A percentile compares a stretch with the other conserved stretches of the same genome.
Conservation (phyloP, 2,888 invertebrate species). For the Cheiracanthium punctorium region DNA sequence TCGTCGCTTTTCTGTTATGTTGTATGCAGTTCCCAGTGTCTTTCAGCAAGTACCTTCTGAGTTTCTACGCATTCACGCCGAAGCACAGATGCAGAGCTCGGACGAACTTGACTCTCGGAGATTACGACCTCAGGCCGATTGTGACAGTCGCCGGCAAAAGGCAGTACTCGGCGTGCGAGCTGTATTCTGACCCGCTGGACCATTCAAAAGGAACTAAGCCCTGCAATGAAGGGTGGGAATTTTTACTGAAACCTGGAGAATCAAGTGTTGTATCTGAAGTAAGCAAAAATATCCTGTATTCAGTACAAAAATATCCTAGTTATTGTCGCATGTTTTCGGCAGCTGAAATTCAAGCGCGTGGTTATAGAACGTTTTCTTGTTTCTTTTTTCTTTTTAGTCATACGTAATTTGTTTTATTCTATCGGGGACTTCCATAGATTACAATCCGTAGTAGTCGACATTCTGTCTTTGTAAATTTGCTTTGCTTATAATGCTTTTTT, state of each 20-base stretch:
- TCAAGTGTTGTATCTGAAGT: conserved; percentile 65
- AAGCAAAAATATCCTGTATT: conserved; percentile 21
- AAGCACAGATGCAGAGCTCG: conserved; percentile 70
- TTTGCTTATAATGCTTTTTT: too few species aligned
- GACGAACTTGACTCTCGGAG: conserved; percentile 54
- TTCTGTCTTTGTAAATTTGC: too few species aligned
- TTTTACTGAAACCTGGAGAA: conserved; percentile 50
- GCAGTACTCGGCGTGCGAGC: conserved; percentile 63
- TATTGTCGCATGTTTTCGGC: too few species aligned
- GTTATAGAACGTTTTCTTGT: too few species aligned
- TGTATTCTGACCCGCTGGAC: conserved; percentile 69
- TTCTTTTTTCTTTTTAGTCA: too few species aligned
- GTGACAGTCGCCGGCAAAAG: conserved; percentile 39
- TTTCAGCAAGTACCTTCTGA: conserved; percentile 66
- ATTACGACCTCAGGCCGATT: conserved; percentile 50
- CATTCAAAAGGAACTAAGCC: conserved; percentile 70
- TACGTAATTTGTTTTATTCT: too few species aligned
- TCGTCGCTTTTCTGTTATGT: conserved; percentile 71
- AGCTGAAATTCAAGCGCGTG: too few species aligned
- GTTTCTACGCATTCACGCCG: conserved; percentile 69
- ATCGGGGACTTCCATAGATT: too few species aligned
- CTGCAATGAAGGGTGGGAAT: conserved; percentile 71
- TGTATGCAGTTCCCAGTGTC: conserved; percentile 72
- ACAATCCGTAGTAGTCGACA: too few species aligned
- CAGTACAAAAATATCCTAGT: too few species aligned